A percentile compares a stretch with the other conserved stretches of the same genome.
Conservation (phyloP, 2,797 vertebrate genomes). For the Sarcophilus harrisii region DNA sequence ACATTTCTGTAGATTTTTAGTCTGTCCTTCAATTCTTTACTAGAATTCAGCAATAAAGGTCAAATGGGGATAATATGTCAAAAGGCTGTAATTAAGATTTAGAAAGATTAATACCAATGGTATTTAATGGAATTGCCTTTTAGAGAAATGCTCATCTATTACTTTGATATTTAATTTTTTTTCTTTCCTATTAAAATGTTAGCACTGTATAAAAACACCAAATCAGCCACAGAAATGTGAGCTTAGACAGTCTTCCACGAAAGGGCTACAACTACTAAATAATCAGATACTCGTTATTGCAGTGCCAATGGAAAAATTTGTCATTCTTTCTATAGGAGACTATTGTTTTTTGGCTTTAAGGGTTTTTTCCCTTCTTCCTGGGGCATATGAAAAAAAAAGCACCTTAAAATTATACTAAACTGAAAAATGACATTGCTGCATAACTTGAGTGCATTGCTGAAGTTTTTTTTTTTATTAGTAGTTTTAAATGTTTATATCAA, state of each 20-base stretch:
- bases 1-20: constrained; percentile 32
- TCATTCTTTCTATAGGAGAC: constrained; percentile 34
- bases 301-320: constrained; percentile 14
- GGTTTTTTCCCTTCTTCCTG: background rate
- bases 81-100: constrained; percentile 89
- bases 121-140: constrained; percentile 90
- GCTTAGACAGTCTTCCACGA: constrained; percentile 76
- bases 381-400: background rate
- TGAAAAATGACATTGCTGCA: constrained; percentile 26
- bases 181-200: constrained; percentile 87
- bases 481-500: constrained; percentile 58
- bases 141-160: constrained; percentile 87
- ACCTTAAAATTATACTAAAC: background rate
- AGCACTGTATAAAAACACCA: constrained; percentile 80
- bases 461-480: constrained; percentile 54
- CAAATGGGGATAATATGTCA: constrained; percentile 86
- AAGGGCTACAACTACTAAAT: constrained; percentile 56
- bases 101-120: constrained; percentile 89
- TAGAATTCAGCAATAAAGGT: constrained; percentile 85
- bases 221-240: constrained; percentile 69
- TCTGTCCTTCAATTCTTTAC: constrained; percentile 73
- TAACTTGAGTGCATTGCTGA: constrained; percentile 5
- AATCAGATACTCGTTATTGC: background rate
- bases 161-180: constrained; percentile 88
- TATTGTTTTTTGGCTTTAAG: background rate